Percentiles rank a stretch among this genome's conserved stretches.
phyloP scores from a whole-genome alignment of 2,113 vertebrate species.

The Dolichallabes microphthalmus region DNA sequence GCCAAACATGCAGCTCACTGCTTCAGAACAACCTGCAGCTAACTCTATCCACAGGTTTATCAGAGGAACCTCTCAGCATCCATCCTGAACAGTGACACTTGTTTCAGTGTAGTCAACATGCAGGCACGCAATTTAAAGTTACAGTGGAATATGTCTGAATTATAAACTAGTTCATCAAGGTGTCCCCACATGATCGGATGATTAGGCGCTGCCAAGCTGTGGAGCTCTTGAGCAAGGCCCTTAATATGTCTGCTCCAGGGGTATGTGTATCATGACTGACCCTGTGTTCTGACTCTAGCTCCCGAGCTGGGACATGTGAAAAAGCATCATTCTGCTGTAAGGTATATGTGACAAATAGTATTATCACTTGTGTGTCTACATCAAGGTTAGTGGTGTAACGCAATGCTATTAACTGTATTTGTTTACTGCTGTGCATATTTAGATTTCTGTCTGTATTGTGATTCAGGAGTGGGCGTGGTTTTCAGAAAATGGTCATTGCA shows the following conservation, averaged over 20 bases:
- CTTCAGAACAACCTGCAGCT: constrained; percentile 45
- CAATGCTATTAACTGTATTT: neutral
- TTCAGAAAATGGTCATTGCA: neutral
- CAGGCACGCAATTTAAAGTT: neutral
- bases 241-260: too few relatives aligned
- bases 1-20: constrained; percentile 46
- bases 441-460: neutral
- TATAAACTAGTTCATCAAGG: neutral
- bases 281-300: too few relatives aligned
- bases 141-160: neutral
- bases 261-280: too few relatives aligned
- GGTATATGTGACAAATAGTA: too few relatives aligned
- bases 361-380: too few relatives aligned
- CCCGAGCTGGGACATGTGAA: too few relatives aligned
- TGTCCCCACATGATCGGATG: too few relatives aligned
- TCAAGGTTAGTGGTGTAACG: neutral
- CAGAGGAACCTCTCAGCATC: constrained; percentile 41
- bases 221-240: too few relatives aligned
- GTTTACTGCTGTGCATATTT: neutral
- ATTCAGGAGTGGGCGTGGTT: neutral
- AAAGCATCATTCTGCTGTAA: too few relatives aligned
- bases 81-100: constrained; percentile 19
- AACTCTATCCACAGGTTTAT: constrained; percentile 48
- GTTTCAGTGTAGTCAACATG: constrained; percentile 7
- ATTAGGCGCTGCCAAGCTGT: too few relatives aligned